A percentile compares a stretch with the other conserved stretches of the same genome.
These are phyloP conservation scores for Herminia tarsipennalis DNA, from an alignment of 2,888 invertebrate genomes.

Conservation along the genomic window DNA sequence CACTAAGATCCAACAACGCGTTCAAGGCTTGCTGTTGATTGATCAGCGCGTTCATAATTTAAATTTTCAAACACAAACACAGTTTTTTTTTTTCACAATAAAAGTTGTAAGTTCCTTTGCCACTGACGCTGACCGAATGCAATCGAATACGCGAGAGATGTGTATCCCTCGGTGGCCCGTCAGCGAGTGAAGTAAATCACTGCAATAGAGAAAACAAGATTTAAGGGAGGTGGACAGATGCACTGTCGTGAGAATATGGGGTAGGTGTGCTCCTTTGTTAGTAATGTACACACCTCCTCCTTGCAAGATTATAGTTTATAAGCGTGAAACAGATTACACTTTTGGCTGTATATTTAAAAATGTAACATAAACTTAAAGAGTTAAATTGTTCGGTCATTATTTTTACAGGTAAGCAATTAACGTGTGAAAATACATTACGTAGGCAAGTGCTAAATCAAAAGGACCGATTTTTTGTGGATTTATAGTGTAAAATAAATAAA, in stretches of 20 bases:
- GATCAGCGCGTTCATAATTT: constrained; percentile 50
- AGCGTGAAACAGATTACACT: background rate
- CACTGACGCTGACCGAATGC: background rate
- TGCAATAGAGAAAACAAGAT: constrained; percentile 27
- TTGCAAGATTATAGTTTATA: background rate
- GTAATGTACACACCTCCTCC: background rate
- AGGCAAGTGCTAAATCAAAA: too few relatives aligned
- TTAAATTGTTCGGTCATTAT: too few relatives aligned
- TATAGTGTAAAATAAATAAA: too few relatives aligned
- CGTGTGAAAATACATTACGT: too few relatives aligned
- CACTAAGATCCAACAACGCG: constrained; percentile 41
- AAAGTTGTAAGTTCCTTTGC: background rate
- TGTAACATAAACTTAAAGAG: too few relatives aligned
- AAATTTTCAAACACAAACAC: constrained; percentile 11
- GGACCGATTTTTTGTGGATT: too few relatives aligned
- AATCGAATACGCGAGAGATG: constrained; percentile 16
- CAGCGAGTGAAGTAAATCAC: constrained; percentile 31
- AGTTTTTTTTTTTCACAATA: background rate
- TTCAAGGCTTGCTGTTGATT: constrained; percentile 41
- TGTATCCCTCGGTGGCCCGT: constrained; percentile 7
- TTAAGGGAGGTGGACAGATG: constrained; percentile 39
- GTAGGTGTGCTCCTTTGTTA: constrained; percentile 9
- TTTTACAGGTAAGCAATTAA: too few relatives aligned
- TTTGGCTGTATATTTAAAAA: too few relatives aligned
- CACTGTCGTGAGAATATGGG: constrained; percentile 17